Percentiles rank a stretch among this genome's conserved stretches.
These are phyloP conservation scores for Idris sp. DNA, from an alignment of 1,140 invertebrate species.

Conservation along the genomic window DNA sequence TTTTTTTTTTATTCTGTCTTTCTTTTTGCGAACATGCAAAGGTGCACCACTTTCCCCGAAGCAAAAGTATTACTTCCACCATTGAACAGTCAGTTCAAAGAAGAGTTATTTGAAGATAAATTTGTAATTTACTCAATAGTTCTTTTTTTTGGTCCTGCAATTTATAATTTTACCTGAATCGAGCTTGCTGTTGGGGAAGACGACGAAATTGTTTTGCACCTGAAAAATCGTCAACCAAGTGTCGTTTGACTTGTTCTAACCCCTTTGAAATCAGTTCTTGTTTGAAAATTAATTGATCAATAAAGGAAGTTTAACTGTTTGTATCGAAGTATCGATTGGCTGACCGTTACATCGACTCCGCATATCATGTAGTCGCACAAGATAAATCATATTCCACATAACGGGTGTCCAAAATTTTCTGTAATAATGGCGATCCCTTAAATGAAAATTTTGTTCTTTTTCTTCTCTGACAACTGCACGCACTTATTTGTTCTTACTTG, in stretches of 20 bases:
- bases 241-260: constrained; percentile 61
- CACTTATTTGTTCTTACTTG: constrained; percentile 41
- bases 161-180: constrained; percentile 74
- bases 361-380: constrained; percentile 34
- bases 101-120: constrained; percentile 42
- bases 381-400: constrained; percentile 47
- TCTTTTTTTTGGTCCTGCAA: constrained; percentile 29
- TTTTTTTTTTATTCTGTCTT: constrained; percentile 9
- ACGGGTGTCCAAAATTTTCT: background rate
- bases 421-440: too few relatives aligned
- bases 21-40: constrained; percentile 52
- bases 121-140: constrained; percentile 55
- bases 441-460: too few relatives aligned
- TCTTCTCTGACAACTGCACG: constrained; percentile 53
- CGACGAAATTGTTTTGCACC: constrained; percentile 77
- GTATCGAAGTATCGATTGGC: constrained; percentile 40
- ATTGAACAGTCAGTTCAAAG: constrained; percentile 50
- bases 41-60: constrained; percentile 60
- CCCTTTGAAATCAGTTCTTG: background rate
- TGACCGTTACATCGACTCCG: constrained; percentile 44
- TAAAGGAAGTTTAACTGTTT: too few relatives aligned
- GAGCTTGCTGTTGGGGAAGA: constrained; percentile 75
- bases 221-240: constrained; percentile 74
- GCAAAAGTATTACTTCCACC: constrained; percentile 62
- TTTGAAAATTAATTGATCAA: too few relatives aligned